phyloP scores from a whole-genome alignment of 2,888 invertebrate genomes.

The Dicranocentrus wangi region DNA sequence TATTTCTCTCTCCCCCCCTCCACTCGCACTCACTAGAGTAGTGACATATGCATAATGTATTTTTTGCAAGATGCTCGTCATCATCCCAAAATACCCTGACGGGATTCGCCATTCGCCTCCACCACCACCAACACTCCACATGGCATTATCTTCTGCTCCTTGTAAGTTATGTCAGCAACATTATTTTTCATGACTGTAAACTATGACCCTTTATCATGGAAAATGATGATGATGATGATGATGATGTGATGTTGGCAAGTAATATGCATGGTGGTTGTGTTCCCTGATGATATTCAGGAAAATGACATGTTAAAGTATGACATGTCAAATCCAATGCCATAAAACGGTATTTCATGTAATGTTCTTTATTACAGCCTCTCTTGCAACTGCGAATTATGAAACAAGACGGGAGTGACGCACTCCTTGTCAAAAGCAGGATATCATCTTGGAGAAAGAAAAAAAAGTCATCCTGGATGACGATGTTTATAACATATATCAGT shows the following conservation, averaged over 20 bases:
- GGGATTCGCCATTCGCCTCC: too few relatives aligned
- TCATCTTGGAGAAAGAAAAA: not conserved
- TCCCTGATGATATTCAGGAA: constrained; percentile 21
- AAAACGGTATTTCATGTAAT: constrained; percentile 29
- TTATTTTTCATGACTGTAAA: constrained; percentile 33
- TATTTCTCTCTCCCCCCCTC: too few relatives aligned
- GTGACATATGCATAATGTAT: constrained; percentile 27
- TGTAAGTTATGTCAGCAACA: constrained; percentile 22
- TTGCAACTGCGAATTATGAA: not conserved
- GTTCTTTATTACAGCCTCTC: not conserved
- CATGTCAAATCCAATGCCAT: constrained; percentile 31
- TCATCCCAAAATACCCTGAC: too few relatives aligned
- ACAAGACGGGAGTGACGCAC: constrained; percentile 38
- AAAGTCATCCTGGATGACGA: not conserved
- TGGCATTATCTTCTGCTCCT: not conserved
- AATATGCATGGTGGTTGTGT: not conserved
- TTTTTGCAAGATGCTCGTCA: not conserved
- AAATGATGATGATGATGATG: constrained; percentile 7
- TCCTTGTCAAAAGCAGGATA: constrained; percentile 21
- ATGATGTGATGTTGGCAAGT: not conserved
- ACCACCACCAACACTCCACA: not conserved
- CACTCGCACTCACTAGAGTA: too few relatives aligned
- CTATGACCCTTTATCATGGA: not conserved
- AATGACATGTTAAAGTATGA: constrained; percentile 41
- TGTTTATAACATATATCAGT: constrained; percentile 3